These are phyloP conservation scores for Leptodactylus fuscus DNA, from an alignment of 2,113 vertebrate species.

Conservation along the genomic window DNA sequence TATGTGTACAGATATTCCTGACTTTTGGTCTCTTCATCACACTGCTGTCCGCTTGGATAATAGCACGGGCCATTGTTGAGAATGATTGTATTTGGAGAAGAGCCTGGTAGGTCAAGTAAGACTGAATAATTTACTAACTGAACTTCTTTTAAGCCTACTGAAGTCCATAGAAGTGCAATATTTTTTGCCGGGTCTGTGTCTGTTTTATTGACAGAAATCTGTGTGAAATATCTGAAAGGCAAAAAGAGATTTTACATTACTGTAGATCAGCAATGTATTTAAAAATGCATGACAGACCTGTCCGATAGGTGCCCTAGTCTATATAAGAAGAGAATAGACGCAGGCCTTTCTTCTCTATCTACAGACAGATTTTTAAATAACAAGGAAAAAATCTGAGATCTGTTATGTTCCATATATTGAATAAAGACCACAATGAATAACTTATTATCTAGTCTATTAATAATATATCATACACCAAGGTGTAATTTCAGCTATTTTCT, in stretches of 20 bases:
- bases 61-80: slow-evolving; percentile 80
- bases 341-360: neutral
- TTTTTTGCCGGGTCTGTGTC: slow-evolving; percentile 74
- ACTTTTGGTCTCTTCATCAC: slow-evolving; percentile 70
- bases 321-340: neutral
- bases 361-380: slow-evolving; percentile 14
- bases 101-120: slow-evolving; percentile 83
- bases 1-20: slow-evolving; percentile 78
- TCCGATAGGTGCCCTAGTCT: neutral
- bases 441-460: neutral
- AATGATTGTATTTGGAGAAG: slow-evolving; percentile 82
- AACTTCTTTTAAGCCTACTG: slow-evolving; percentile 83
- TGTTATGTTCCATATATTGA: neutral
- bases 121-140: slow-evolving; percentile 86
- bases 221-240: slow-evolving; percentile 76
- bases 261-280: slow-evolving; percentile 4
- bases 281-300: slow-evolving; percentile 21
- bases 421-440: neutral
- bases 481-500: slow-evolving; percentile 1
- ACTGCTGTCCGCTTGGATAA: slow-evolving; percentile 81
- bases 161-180: slow-evolving; percentile 83
- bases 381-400: neutral
- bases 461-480: neutral
- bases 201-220: slow-evolving; percentile 72
- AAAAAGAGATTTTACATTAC: slow-evolving; percentile 51